phyloP scores from a whole-genome alignment of 1,140 invertebrate species.

The Drosophila biarmipes region DNA sequence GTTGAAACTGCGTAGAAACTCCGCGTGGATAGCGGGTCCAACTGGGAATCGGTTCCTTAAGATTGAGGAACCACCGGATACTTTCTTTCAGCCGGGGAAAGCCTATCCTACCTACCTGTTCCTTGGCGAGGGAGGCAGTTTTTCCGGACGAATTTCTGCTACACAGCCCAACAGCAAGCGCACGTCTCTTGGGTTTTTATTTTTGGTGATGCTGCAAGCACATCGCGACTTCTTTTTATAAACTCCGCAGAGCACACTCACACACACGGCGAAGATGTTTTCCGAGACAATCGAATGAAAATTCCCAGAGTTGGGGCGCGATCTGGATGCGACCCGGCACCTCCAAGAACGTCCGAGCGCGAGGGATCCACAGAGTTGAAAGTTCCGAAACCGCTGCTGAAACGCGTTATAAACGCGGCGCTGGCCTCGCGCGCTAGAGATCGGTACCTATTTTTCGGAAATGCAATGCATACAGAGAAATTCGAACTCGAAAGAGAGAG shows the following conservation, averaged over 20 bases:
- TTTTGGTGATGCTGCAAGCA: slow-evolving; percentile 65
- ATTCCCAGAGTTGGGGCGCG: slow-evolving; percentile 38
- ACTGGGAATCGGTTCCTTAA: slow-evolving; percentile 24
- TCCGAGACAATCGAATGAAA: slow-evolving; percentile 67
- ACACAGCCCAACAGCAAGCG: slow-evolving; percentile 72
- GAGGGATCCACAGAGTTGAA: slow-evolving; percentile 53
- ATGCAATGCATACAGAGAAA: too few species aligned
- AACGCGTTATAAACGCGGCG: too few species aligned
- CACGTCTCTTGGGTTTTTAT: slow-evolving; percentile 31
- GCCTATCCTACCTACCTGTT: slow-evolving; percentile 18
- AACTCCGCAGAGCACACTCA: slow-evolving; percentile 57
- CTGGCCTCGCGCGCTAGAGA: too few species aligned
- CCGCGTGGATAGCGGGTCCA: slow-evolving; percentile 19
- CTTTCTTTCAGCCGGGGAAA: slow-evolving; percentile 16
- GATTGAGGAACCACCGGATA: slow-evolving; percentile 33
- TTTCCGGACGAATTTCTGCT: slow-evolving; percentile 61
- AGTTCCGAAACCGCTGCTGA: too few species aligned
- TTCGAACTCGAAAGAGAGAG: too few species aligned
- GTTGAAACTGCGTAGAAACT: slow-evolving; percentile 36
- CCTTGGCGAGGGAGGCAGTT: slow-evolving; percentile 4
- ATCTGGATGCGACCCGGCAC: slow-evolving; percentile 25
- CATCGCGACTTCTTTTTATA: slow-evolving; percentile 77
- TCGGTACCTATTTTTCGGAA: too few species aligned
- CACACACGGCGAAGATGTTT: slow-evolving; percentile 60
- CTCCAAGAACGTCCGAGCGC: slow-evolving; percentile 49